A percentile compares a stretch with the other conserved stretches of the same genome.
These are phyloP conservation scores for Stenchaetothrips biformis DNA, from an alignment of 2,888 invertebrate genomes.

Conservation along the genomic window DNA sequence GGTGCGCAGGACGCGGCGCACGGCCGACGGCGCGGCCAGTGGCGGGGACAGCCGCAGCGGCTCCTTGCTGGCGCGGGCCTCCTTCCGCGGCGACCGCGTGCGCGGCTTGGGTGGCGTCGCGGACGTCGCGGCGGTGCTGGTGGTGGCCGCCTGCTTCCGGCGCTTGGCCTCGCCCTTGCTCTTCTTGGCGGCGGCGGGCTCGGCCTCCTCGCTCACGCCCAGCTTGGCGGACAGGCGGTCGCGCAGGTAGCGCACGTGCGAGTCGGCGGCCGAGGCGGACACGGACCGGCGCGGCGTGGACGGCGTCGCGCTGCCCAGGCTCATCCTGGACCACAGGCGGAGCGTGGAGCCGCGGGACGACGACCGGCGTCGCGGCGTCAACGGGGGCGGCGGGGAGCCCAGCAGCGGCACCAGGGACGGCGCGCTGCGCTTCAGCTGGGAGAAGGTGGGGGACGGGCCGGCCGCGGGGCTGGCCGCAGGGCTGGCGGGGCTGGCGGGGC, in stretches of 20 bases:
- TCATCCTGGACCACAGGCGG: conserved; percentile 15
- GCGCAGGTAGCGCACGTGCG: conserved; percentile 9
- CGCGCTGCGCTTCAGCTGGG: conserved; percentile 16
- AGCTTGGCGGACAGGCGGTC: conserved; percentile 16
- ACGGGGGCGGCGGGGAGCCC: neutral
- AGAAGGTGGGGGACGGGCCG: neutral
- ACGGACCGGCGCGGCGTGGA: neutral
- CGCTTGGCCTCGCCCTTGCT: too few species aligned
- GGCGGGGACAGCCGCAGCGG: conserved; percentile 34
- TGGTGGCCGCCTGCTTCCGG: neutral
- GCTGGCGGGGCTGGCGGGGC: neutral
- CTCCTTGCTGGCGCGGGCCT: conserved; percentile 41
- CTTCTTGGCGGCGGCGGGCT: neutral
- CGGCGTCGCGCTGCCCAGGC: neutral
- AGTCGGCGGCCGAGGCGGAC: neutral
- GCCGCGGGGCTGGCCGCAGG: neutral
- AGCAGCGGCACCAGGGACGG: conserved; percentile 6
- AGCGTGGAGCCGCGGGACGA: conserved; percentile 1
- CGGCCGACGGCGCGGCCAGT: conserved; percentile 1
- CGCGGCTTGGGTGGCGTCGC: neutral
- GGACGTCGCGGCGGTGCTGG: neutral
- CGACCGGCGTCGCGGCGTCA: neutral
- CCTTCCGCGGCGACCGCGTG: neutral
- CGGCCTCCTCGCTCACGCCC: neutral
- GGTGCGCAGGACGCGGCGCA: neutral